Conservation (phyloP, 2,888 invertebrate species). For the Eupithecia vulgata region DNA sequence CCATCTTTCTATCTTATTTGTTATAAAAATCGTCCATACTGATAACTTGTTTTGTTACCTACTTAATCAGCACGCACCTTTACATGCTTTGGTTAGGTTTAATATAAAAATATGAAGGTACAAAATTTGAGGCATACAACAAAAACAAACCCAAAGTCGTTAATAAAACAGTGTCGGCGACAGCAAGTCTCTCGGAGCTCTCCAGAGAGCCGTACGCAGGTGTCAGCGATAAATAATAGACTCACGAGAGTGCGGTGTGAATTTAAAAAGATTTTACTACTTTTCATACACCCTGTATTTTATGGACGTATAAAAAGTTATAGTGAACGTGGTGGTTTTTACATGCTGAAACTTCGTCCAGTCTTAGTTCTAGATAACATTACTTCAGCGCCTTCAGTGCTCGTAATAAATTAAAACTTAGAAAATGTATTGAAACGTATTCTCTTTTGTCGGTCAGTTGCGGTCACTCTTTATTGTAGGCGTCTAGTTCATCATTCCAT, state of each 20-base stretch:
- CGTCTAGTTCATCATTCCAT: too few species aligned
- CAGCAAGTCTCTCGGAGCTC: constrained; percentile 45
- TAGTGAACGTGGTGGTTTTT: constrained; percentile 6
- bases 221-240: constrained; percentile 62
- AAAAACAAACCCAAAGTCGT: constrained; percentile 50
- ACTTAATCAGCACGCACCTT: too few species aligned
- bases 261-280: constrained; percentile 30
- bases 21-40: too few species aligned
- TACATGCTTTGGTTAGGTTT: too few species aligned
- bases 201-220: constrained; percentile 58
- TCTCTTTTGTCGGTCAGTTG: too few species aligned
- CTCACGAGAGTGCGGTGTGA: constrained; percentile 29
- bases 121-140: constrained; percentile 5
- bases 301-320: constrained; percentile 19
- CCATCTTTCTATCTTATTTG: too few species aligned
- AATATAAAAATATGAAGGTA: constrained; percentile 1
- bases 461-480: too few species aligned
- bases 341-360: background rate
- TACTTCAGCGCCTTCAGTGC: background rate
- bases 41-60: too few species aligned
- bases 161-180: constrained; percentile 65
- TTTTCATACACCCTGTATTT: constrained; percentile 26
- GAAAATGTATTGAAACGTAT: background rate
- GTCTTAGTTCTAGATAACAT: background rate
- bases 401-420: background rate